Evolutionary conservation across 2,113 vertebrate species (phyloP).

Genomic region (Etia nguti): DNA sequence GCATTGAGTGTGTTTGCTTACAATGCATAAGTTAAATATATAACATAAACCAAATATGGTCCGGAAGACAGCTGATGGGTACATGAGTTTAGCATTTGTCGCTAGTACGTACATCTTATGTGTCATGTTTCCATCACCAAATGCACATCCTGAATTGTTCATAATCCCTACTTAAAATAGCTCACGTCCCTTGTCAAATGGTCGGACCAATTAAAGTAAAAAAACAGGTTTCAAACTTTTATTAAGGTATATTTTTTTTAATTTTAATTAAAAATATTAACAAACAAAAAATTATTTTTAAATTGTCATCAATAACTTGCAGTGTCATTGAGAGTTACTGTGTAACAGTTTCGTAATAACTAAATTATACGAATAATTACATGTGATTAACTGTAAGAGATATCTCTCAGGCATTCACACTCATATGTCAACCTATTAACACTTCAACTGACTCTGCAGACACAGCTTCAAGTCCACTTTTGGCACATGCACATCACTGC

Average conservation of each 20-base stretch:
- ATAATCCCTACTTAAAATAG: not conserved
- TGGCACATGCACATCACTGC: not conserved
- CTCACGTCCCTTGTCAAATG: not conserved
- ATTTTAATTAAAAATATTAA: not conserved
- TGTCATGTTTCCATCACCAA: not conserved
- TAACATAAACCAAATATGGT: not conserved
- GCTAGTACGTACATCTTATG: not conserved
- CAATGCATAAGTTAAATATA: not conserved
- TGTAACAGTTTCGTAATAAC: not conserved
- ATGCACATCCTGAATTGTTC: not conserved
- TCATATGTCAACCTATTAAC: slow-evolving; percentile 43
- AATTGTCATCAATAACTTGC: not conserved
- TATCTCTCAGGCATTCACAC: slow-evolving; percentile 36
- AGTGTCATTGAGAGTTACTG: not conserved
- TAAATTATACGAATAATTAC: not conserved
- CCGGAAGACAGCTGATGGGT: not conserved
- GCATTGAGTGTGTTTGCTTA: not conserved
- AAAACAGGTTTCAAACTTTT: not conserved
- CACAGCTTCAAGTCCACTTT: slow-evolving; percentile 26
- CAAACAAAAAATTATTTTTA: not conserved
- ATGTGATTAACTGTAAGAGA: slow-evolving; percentile 7
- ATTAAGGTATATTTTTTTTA: not conserved
- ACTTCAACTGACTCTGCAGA: slow-evolving; percentile 12
- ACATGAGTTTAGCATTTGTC: not conserved
- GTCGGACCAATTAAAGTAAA: not conserved